Evolutionary conservation across 1,140 invertebrate genomes (phyloP).

Genomic region (Antheraea pernyi): DNA sequence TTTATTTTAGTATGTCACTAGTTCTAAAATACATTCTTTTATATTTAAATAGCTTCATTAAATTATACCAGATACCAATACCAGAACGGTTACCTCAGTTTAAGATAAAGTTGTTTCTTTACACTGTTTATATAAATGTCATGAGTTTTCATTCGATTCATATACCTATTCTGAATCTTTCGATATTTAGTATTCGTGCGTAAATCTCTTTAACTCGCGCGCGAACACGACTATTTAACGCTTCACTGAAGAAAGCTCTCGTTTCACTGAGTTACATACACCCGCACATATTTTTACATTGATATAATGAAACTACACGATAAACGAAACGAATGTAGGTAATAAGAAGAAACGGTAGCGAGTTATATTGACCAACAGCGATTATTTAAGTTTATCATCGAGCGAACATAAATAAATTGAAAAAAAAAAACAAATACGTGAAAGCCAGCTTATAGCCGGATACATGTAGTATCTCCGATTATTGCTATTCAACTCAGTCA

Average conservation of each 20-base stretch:
- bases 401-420: too few species aligned
- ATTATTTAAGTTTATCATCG: too few species aligned
- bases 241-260: background rate
- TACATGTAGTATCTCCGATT: background rate
- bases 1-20: too few species aligned
- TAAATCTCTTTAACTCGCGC: background rate
- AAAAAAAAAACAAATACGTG: too few species aligned
- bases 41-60: too few species aligned
- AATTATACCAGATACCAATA: too few species aligned
- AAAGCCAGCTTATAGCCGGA: background rate
- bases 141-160: background rate
- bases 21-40: too few species aligned
- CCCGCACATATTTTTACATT: background rate
- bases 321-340: background rate
- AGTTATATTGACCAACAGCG: too few species aligned
- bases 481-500: background rate
- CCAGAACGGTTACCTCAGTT: too few species aligned
- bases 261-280: background rate
- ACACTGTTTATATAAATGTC: too few species aligned
- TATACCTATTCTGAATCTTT: background rate
- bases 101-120: too few species aligned
- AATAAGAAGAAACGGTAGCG: background rate
- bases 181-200: background rate
- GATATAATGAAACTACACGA: background rate
- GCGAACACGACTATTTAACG: background rate